Base-by-base conservation (phyloP, 1,140 invertebrate species). In the Bombus confusus region DNA sequence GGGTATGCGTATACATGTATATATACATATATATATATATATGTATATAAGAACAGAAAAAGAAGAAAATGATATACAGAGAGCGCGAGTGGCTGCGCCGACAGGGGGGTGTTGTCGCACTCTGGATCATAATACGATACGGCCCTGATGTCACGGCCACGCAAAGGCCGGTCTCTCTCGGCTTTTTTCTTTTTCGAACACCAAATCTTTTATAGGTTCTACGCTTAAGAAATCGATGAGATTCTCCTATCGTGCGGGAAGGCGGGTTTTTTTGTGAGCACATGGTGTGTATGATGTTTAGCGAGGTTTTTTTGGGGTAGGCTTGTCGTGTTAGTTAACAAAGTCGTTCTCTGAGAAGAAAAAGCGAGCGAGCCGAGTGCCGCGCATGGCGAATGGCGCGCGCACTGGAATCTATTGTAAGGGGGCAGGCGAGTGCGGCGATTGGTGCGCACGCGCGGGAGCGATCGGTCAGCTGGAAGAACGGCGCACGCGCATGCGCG, bases 151-250 rank as follows among this genome's bases (percentile, higher is more conserved):
- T 86, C 85, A 88, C 87, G 87, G 88, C 68, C 84, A 84, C 86
- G 69, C 39, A 62, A 83, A 82, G 84, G 88, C 87, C 83, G 87
- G 31, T 79, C 79, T 83, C 78, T 79, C 71, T 82, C 84, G 88
- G 87, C 88, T 89, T 90, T 92, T 90, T 87, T 93, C 92, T 89
- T 92, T 92, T 87, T 92, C 92, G 88, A 92, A 92, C 92, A 92
- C 91, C 92, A 93, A 93, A 93, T 93, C 88, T 93, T 88, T 86
- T 92, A 86, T 93, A 93, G 92, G 85, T 93, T 92, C 78, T 93
- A 93, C 87, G 92, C 92, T 93, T 92, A 90, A 87, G 83, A 83
- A 83, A 87, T 86, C 86, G 80, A 86, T 74, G 86, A 85, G 81
- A 86, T 85, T 87, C 85, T 83, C 77, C 77, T 87, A 72, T 80